Conservation (phyloP, 2,113 vertebrate species). For the Hypocryptadius cinnamomeus region DNA sequence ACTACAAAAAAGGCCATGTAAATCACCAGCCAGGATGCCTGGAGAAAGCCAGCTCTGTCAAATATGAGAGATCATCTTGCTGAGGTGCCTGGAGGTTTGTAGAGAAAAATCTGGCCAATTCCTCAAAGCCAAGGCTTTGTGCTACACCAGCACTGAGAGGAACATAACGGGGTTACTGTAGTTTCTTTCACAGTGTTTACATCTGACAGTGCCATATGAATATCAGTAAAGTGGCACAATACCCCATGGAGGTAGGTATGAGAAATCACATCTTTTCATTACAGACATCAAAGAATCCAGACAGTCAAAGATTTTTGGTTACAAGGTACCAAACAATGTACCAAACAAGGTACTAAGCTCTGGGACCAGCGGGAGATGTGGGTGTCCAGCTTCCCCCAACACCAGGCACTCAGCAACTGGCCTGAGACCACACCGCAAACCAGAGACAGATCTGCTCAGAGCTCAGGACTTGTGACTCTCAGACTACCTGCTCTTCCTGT, state of each 20-base stretch:
- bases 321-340: not conserved
- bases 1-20: not conserved
- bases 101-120: conserved; percentile 23
- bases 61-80: not conserved
- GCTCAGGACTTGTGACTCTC: not conserved
- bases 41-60: conserved; percentile 3
- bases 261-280: not conserved
- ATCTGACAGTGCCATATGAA: not conserved
- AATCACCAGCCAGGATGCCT: not conserved
- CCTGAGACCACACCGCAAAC: not conserved
- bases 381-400: not conserved
- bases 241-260: not conserved
- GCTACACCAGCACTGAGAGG: not conserved
- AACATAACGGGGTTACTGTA: not conserved
- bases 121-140: conserved; percentile 28
- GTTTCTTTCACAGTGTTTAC: not conserved
- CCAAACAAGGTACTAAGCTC: not conserved
- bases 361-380: not conserved
- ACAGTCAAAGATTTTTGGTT: not conserved
- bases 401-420: not conserved
- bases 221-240: not conserved
- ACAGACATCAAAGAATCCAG: not conserved
- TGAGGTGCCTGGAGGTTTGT: not conserved
- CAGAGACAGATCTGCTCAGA: not conserved
- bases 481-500: not conserved